Evolutionary conservation across 2,113 vertebrate genomes (phyloP).

Genomic region (Cyanistes caeruleus): DNA sequence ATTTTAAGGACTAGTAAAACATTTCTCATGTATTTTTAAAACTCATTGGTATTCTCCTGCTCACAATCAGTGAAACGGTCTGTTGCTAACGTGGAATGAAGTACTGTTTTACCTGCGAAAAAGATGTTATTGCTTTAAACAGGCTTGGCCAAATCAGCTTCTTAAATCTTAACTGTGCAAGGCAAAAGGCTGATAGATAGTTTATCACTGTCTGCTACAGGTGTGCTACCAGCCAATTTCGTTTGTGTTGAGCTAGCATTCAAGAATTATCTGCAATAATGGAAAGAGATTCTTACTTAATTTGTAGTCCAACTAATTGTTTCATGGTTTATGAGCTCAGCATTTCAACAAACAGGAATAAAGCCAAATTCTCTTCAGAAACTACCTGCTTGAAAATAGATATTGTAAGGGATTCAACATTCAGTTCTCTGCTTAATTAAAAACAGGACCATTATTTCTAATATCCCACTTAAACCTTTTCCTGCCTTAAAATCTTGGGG

Average conservation of each 20-base stretch:
- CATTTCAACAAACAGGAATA: conserved; percentile 39
- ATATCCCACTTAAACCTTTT: not conserved
- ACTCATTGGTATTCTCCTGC: not conserved
- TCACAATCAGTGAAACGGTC: not conserved
- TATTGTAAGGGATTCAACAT: not conserved
- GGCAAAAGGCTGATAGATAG: not conserved
- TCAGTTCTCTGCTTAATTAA: not conserved
- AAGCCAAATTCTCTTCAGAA: conserved; percentile 47
- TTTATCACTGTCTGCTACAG: conserved; percentile 32
- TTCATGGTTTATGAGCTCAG: conserved; percentile 47
- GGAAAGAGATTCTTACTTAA: conserved; percentile 47
- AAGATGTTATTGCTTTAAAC: conserved; percentile 6
- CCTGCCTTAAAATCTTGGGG: not conserved
- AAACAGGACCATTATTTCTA: not conserved
- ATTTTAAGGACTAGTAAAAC: not conserved
- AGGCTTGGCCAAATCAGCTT: not conserved
- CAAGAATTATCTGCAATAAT: conserved; percentile 45
- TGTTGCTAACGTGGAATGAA: not conserved
- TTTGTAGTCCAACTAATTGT: conserved; percentile 49
- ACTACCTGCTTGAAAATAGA: not conserved
- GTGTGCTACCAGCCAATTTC: not conserved
- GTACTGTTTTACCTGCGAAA: conserved; percentile 18
- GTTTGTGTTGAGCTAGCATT: not conserved
- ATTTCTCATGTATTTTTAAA: not conserved
- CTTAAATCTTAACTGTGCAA: conserved; percentile 25